These are phyloP conservation scores for Bombus breviceps DNA, from an alignment of 1,140 invertebrate species.

Conservation along the genomic window DNA sequence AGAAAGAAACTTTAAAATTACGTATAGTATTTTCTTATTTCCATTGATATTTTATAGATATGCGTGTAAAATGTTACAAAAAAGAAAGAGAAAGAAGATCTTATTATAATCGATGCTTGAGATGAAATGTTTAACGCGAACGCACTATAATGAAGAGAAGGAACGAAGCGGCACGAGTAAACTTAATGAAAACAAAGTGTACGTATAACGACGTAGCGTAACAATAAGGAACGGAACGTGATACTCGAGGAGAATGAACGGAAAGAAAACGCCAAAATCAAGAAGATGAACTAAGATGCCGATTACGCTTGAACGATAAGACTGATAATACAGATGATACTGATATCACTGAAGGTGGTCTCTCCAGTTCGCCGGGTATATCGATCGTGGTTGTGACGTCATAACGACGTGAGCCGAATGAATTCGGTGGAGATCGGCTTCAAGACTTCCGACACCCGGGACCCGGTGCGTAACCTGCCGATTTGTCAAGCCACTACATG, in stretches of 20 bases:
- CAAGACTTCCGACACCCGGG: neutral
- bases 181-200: neutral
- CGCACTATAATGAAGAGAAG: neutral
- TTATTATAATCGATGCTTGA: neutral
- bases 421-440: neutral
- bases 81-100: neutral
- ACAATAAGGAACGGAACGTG: neutral
- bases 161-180: neutral
- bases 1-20: neutral
- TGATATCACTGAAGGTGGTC: neutral
- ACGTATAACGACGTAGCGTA: neutral
- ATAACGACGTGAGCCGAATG: neutral
- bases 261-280: neutral
- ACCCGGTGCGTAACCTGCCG: neutral
- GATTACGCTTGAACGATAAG: conserved; percentile 1
- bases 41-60: neutral
- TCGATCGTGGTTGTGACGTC: neutral
- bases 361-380: neutral
- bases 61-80: neutral
- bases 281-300: neutral
- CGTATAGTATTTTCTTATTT: neutral
- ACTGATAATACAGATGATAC: neutral
- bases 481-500: neutral
- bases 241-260: neutral
- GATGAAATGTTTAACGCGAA: neutral